Percentiles rank a stretch among this genome's conserved stretches.
These are phyloP conservation scores for Pseudolycoriella hygida DNA, from an alignment of 2,888 invertebrate genomes.

Conservation along the genomic window DNA sequence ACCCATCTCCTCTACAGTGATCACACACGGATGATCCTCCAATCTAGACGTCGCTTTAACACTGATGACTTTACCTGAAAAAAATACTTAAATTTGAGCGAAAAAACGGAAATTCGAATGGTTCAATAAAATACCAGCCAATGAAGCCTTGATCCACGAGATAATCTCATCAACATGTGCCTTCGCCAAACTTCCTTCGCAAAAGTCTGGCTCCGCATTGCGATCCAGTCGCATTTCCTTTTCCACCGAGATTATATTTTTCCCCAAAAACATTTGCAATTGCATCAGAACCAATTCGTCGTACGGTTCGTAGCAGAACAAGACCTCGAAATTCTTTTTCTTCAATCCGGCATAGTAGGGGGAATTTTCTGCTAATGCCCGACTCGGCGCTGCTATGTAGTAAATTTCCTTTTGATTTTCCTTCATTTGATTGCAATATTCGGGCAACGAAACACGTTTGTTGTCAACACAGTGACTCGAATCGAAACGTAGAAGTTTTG, in stretches of 20 bases:
- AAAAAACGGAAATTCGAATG: too few relatives aligned
- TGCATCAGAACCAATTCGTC: constrained; percentile 91
- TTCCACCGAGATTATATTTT: constrained; percentile 72
- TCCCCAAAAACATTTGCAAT: constrained; percentile 53
- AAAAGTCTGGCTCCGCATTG: constrained; percentile 26
- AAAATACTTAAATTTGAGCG: constrained; percentile 31
- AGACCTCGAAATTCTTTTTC: constrained; percentile 71
- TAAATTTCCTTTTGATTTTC: constrained; percentile 73
- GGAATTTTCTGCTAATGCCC: constrained; percentile 79
- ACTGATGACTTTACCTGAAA: constrained; percentile 63
- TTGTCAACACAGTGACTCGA: constrained; percentile 61
- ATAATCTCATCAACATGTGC: constrained; percentile 62
- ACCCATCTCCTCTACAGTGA: constrained; percentile 94
- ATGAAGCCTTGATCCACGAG: constrained; percentile 42
- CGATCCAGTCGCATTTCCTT: constrained; percentile 70
- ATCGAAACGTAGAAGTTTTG: constrained; percentile 79
- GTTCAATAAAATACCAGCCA: too few relatives aligned
- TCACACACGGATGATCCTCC: constrained; percentile 82
- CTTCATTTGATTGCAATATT: constrained; percentile 62
- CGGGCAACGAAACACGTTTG: constrained; percentile 55
- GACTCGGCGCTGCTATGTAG: constrained; percentile 88
- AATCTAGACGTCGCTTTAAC: constrained; percentile 68
- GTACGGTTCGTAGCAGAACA: constrained; percentile 94
- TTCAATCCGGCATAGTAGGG: constrained; percentile 90
- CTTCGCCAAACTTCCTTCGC: constrained; percentile 49